Base-by-base conservation (phyloP, 2,113 vertebrate genomes). In the Himantopus leucocephalus region DNA sequence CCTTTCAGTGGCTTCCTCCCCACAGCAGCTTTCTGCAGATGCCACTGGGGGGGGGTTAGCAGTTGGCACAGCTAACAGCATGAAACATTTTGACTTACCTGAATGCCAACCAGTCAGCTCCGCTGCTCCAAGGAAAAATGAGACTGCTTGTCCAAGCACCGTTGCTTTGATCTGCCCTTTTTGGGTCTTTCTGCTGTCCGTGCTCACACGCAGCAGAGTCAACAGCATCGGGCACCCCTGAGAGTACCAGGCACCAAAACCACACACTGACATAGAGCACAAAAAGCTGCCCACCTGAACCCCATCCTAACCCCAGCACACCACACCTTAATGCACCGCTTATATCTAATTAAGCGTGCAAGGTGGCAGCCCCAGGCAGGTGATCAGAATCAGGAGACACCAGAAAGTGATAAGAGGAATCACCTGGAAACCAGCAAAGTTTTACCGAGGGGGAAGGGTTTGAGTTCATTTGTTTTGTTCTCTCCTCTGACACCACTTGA, bases 391-490 rank as follows among this genome's bases (percentile, higher is more conserved):
- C 35, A 62, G 50, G 12, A 80, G 80, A 19, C 45, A 77, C 34
- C 30, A 53, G 35, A 53, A 34, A 84, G 35, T 0, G 0, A 1
- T 45, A 50, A 67, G 20, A n/a, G 39, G 47, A 66, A 43, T 71
- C 48, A n/a, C 26, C 73, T 60, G 60, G 64, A 85, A 86, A 41
- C 7, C 35, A 80, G 14, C 11, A 55, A 21, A 8, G 27, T 21
- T 81, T 74, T 68, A 30, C 17, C 21, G 35, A 41, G 15, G 23
- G 12, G 22, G 15, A 22, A 47, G 10, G 13, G 3, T 5, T 71
- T 48, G 32, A 0, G 17, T 30, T 21, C 7, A 10, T 50, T 15
- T 34, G 22, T 26, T 10, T 2, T 7, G 4, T 3, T 8, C 30
- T 20, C 6, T 8, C 7, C 17, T 22, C 29, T 53, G 22, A 39